phyloP scores from a whole-genome alignment of 2,113 vertebrate species.

The Buteo buteo region DNA sequence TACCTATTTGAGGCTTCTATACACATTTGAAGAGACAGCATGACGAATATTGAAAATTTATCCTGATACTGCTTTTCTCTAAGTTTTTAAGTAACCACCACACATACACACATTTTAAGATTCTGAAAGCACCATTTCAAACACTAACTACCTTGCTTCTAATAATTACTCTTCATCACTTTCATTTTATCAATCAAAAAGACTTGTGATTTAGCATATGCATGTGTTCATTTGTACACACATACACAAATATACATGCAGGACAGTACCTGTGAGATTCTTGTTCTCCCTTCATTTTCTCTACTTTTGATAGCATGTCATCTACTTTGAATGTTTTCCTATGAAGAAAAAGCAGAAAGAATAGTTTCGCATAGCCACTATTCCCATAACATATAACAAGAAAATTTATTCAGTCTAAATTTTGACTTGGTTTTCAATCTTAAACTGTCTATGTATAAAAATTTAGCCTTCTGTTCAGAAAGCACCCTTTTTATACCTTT shows the following conservation, averaged over 20 bases:
- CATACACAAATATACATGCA: neutral
- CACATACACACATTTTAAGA: neutral
- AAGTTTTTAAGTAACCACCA: neutral
- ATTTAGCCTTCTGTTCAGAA: neutral
- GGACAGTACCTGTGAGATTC: constrained; percentile 91
- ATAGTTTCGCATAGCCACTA: neutral
- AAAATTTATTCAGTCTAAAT: neutral
- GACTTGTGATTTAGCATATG: neutral
- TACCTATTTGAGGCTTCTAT: neutral
- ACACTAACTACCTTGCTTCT: neutral
- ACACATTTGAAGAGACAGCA: neutral
- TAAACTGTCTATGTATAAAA: neutral
- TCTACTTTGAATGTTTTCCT: constrained; percentile 98
- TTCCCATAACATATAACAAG: neutral
- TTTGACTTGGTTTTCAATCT: neutral
- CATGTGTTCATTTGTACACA: neutral
- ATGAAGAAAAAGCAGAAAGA: constrained; percentile 21
- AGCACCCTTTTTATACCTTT: neutral
- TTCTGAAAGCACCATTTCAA: neutral
- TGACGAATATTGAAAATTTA: neutral
- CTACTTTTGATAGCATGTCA: constrained; percentile 91
- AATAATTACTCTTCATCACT: neutral
- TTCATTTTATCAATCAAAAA: neutral
- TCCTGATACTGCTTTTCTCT: neutral
- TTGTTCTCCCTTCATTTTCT: constrained; percentile 96